Evolutionary conservation across 92 coral and sea anemone species (phyloP).

Genomic region (Muricea muricata): DNA sequence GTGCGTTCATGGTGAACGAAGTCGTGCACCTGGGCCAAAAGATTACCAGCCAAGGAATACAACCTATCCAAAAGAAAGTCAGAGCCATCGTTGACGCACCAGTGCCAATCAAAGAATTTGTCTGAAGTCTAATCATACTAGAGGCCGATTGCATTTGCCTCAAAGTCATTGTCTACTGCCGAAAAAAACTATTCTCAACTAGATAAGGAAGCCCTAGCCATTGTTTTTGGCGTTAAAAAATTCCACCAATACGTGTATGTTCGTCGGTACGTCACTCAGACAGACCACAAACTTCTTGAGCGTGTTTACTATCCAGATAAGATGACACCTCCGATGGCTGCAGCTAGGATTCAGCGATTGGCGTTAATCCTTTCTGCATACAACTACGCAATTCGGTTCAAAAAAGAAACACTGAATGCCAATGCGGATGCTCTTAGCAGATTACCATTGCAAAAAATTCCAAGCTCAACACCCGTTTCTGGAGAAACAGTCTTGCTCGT

Average conservation of each 20-base stretch:
- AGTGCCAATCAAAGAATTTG: background rate
- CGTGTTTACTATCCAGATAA: background rate
- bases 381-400: background rate
- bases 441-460: slow-evolving; percentile 28
- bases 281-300: background rate
- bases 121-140: background rate
- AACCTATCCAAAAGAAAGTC: slow-evolving; percentile 7
- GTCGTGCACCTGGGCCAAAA: background rate
- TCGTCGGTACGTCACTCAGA: background rate
- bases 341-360: background rate
- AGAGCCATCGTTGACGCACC: slow-evolving; percentile 2
- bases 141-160: slow-evolving; percentile 6
- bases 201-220: background rate
- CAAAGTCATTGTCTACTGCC: background rate
- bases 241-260: background rate
- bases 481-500: slow-evolving; percentile 67
- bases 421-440: background rate
- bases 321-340: slow-evolving; percentile 6
- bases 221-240: background rate
- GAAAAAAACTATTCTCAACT: background rate
- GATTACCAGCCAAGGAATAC: background rate
- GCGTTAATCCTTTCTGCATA: background rate
- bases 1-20: background rate
- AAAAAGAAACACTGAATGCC: background rate
- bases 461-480: slow-evolving; percentile 53